Conservation (phyloP, 2,113 vertebrate species). For the Sceloporus undulatus region DNA sequence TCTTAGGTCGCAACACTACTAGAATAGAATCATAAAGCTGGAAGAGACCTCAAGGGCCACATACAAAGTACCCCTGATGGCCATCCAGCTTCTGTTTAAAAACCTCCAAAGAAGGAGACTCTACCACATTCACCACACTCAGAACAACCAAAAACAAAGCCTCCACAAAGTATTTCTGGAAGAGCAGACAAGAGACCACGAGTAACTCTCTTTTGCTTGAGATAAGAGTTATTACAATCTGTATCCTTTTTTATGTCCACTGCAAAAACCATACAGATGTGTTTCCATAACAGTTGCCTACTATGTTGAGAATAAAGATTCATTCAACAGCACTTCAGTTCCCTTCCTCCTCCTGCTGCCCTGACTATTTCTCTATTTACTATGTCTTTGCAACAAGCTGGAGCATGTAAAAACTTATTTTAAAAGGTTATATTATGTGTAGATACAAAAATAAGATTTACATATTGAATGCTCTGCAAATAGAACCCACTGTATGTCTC, state of each 20-base stretch:
- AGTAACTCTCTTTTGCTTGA: conserved; percentile 25
- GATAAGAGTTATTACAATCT: conserved; percentile 57
- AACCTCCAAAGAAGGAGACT: no score
- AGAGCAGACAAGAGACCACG: conserved; percentile 3
- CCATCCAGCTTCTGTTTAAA: no score
- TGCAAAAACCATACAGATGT: conserved; percentile 17
- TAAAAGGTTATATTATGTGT: conserved; percentile 57
- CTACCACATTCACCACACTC: no score
- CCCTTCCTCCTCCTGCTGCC: neutral
- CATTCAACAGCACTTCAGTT: neutral
- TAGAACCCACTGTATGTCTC: conserved; percentile 69
- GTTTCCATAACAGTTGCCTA: neutral
- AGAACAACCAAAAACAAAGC: neutral
- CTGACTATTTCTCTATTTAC: conserved; percentile 45
- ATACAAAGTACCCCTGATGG: no score
- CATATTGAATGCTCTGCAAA: conserved; percentile 69
- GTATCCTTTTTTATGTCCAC: conserved; percentile 34
- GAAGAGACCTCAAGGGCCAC: no score
- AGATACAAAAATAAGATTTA: conserved; percentile 56
- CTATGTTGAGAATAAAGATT: conserved; percentile 53
- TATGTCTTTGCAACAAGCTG: conserved; percentile 47
- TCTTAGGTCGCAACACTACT: no score
- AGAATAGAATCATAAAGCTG: no score
- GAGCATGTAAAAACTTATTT: conserved; percentile 48
- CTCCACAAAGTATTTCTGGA: neutral